Base-by-base conservation (phyloP, 23 tunicate genomes). In the Botrylloides violaceus region DNA sequence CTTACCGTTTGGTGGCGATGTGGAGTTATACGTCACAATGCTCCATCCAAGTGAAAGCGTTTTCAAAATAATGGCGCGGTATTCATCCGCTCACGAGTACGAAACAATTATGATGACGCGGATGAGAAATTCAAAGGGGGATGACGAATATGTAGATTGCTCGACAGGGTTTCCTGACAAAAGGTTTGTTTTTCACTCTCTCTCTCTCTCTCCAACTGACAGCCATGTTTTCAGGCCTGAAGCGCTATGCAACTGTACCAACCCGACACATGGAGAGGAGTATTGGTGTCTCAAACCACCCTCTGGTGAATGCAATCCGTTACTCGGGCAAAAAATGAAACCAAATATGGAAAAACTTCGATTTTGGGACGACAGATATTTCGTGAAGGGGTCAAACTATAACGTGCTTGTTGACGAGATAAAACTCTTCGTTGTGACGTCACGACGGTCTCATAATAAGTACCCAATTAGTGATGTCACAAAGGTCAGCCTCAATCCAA, bases 11-110 rank as follows among this genome's bases (percentile, higher is more conserved):
- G 9, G 57, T 0, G 73, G 73, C 25, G 21, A 3, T 3, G 56
- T 58, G 1, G 56, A 20, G 28, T 39, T 82, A 30, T 55, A 65
- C 43, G 70, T 76, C 4, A 65, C 30, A 0, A 15, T 82, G 47
- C 57, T 82, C 26, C 71, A 71, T 57, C 56, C 87, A 3, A 48
- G 71, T 25, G 80, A 75, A 66, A 75, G 61, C 0, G 34, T 82
- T 6, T 6, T 37, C 20, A 24, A 36, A 15, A 26, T 68, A 0
- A 68, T 68, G 58, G 22, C 12, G 30, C 36, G 22, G 18, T 60
- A 60, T 60, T 60, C 65, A 18, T 60, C 65, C 0, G 15, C 30
- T 25, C 29, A 60, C 30, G 65, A 60, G 65, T 60, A 60, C n/a
- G 65, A 28, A 25, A 22, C n/a, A n/a, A 60, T 26, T 15, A 60